A percentile compares a stretch with the other conserved stretches of the same genome.
Evolutionary conservation across 1,140 invertebrate genomes (phyloP).

Genomic region (Penaeus chinensis): DNA sequence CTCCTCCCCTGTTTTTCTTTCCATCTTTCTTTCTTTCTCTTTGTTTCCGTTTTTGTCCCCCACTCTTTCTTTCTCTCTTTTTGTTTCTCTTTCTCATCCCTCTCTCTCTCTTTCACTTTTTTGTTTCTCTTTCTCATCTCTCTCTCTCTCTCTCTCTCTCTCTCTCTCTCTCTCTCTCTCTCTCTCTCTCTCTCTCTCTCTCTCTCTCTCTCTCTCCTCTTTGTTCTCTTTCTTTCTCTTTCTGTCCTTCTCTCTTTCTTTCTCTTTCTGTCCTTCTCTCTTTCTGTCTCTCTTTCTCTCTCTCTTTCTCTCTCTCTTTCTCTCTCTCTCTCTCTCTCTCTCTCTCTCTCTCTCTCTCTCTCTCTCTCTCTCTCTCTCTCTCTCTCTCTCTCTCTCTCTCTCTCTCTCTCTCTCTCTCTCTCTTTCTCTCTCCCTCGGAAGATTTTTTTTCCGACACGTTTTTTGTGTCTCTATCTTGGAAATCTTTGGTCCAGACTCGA

Average conservation of each 20-base stretch:
- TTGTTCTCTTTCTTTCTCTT: background rate
- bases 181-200: background rate
- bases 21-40: background rate
- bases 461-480: too few species aligned
- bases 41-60: too few species aligned
- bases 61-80: background rate
- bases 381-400: background rate
- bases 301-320: background rate
- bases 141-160: slow-evolving; percentile 6
- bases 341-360: slow-evolving; percentile 20
- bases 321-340: slow-evolving; percentile 6
- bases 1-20: background rate
- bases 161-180: background rate
- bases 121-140: too few species aligned
- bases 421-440: background rate
- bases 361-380: background rate
- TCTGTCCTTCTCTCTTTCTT: background rate
- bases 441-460: too few species aligned
- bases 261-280: background rate
- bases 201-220: background rate
- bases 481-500: too few species aligned
- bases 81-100: background rate
- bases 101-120: slow-evolving; percentile 11
- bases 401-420: background rate
- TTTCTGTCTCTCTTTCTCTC: background rate